Evolutionary conservation across 2,888 invertebrate species (phyloP).

Genomic region (Clepsis dumicolana): DNA sequence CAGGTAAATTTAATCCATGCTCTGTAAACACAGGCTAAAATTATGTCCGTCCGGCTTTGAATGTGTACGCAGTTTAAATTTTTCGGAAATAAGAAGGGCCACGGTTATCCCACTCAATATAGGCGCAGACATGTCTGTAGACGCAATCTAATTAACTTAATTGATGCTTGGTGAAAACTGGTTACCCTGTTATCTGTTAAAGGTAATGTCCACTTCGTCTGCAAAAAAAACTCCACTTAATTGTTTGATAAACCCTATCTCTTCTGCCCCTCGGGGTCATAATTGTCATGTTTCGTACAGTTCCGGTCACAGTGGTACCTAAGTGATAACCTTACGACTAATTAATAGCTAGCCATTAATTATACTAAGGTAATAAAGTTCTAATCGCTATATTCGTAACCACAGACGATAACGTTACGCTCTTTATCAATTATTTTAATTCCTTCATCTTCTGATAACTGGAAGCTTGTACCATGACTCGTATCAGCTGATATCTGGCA

Average conservation of each 20-base stretch:
- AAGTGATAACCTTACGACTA: conserved; percentile 25
- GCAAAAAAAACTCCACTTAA: conserved; percentile 22
- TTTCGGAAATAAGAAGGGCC: too few species aligned
- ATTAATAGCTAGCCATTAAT: conserved; percentile 25
- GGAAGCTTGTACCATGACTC: background rate
- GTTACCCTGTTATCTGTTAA: conserved; percentile 12
- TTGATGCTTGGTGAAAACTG: conserved; percentile 26
- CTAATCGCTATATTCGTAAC: background rate
- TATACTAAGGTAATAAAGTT: conserved; percentile 18
- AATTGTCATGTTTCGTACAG: conserved; percentile 15
- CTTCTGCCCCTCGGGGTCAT: conserved; percentile 11
- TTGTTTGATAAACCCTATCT: conserved; percentile 33
- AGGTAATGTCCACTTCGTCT: conserved; percentile 10
- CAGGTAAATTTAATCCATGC: too few species aligned
- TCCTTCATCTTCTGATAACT: too few species aligned
- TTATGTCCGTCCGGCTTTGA: too few species aligned
- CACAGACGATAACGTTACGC: too few species aligned
- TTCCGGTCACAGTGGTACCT: conserved; percentile 6
- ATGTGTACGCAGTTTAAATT: too few species aligned
- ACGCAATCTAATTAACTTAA: conserved; percentile 11
- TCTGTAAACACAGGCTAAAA: too few species aligned
- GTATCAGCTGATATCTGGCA: background rate
- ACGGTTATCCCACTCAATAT: background rate
- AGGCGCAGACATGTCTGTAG: background rate
- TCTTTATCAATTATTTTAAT: too few species aligned